Evolutionary conservation across 2,888 invertebrate genomes (phyloP).

Genomic region (Ophion ellenae): DNA sequence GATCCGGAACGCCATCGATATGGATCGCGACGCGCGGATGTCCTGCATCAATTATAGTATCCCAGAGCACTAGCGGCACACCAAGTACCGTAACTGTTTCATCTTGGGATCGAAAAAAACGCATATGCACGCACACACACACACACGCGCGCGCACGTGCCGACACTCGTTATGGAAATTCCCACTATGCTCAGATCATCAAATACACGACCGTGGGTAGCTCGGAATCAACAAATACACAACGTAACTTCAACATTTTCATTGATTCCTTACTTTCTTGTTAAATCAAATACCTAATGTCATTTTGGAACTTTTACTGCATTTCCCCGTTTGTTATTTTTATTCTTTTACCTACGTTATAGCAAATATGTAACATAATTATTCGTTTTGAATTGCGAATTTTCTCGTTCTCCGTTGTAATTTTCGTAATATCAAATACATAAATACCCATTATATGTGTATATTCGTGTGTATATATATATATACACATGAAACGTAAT

Average conservation of each 20-base stretch:
- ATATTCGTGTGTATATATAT: background rate
- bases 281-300: background rate
- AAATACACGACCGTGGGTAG: slow-evolving; percentile 8
- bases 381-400: background rate
- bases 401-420: background rate
- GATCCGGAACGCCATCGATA: background rate
- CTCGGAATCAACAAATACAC: slow-evolving; percentile 17
- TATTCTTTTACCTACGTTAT: background rate
- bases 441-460: background rate
- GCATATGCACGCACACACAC: background rate
- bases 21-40: background rate
- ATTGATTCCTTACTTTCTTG: background rate
- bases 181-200: slow-evolving; percentile 14
- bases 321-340: background rate
- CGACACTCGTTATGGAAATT: slow-evolving; percentile 20
- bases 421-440: background rate
- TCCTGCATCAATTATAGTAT: background rate
- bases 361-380: slow-evolving; percentile 13
- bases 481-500: background rate
- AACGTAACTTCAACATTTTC: background rate
- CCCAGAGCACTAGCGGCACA: background rate
- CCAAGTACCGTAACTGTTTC: background rate
- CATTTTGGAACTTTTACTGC: background rate
- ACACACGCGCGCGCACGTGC: background rate
- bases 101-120: background rate